These are phyloP conservation scores for Drosophila novamexicana DNA, from an alignment of 1,140 invertebrate genomes.

Conservation along the genomic window DNA sequence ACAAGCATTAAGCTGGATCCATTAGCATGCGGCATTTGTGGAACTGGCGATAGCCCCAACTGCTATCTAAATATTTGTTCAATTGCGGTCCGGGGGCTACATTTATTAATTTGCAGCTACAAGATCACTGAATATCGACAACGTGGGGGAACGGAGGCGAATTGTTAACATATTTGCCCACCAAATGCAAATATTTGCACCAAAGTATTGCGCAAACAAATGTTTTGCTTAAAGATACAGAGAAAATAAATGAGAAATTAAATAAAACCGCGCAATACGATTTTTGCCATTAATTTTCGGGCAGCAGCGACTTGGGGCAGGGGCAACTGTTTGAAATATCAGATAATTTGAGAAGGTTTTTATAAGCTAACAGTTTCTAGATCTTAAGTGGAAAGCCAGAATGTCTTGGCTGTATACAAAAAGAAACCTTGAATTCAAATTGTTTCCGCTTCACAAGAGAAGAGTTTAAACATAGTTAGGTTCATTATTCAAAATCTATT, in stretches of 20 bases:
- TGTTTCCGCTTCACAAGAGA: no score
- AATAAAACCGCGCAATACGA: conserved; percentile 18
- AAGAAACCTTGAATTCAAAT: no score
- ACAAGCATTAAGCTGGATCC: conserved; percentile 34
- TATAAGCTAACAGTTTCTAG: no score
- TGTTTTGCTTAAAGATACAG: conserved; percentile 42
- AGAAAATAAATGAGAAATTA: conserved; percentile 15
- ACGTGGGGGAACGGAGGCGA: not conserved
- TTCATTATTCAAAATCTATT: no score
- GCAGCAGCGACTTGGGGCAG: not conserved
- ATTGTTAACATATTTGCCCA: conserved; percentile 52
- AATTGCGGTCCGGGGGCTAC: conserved; percentile 45
- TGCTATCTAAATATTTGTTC: conserved; percentile 68
- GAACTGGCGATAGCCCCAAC: conserved; percentile 34
- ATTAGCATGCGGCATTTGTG: conserved; percentile 62
- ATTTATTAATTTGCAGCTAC: conserved; percentile 76
- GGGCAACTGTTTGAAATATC: not conserved
- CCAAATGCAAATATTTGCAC: conserved; percentile 71
- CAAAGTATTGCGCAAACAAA: conserved; percentile 72
- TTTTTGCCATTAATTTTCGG: conserved; percentile 53
- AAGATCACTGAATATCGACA: conserved; percentile 73
- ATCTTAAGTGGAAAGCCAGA: no score
- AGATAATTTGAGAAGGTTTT: not conserved
- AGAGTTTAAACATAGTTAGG: no score
- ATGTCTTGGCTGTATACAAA: no score